Conservation (phyloP, 2,888 invertebrate genomes). For the Cheilosia pagana region DNA sequence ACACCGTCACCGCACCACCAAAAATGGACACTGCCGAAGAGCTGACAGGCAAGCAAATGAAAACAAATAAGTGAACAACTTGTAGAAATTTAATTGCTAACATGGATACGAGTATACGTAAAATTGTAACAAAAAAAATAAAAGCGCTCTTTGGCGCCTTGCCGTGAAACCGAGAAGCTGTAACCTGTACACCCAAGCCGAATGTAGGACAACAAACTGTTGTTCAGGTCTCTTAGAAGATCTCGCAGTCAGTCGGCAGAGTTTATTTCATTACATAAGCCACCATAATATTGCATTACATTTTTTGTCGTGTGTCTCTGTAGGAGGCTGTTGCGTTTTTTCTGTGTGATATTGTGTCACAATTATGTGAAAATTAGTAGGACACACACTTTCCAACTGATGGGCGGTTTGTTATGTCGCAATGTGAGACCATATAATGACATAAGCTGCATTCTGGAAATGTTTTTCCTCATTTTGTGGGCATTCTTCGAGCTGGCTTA, state of each 20-base stretch:
- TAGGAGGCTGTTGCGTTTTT: constrained; percentile 13
- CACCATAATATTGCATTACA: constrained; percentile 32
- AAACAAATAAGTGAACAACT: constrained; percentile 6
- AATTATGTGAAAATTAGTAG: constrained; percentile 70
- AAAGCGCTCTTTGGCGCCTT: not conserved
- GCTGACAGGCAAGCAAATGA: constrained; percentile 27
- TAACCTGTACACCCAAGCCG: constrained; percentile 21
- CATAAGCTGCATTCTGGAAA: constrained; percentile 40
- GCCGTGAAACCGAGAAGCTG: constrained; percentile 34
- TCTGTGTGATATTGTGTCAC: constrained; percentile 44
- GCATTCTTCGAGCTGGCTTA: constrained; percentile 24
- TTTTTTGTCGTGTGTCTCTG: constrained; percentile 53
- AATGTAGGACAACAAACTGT: constrained; percentile 68
- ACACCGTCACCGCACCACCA: constrained; percentile 6
- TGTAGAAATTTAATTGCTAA: constrained; percentile 54
- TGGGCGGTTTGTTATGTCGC: constrained; percentile 48
- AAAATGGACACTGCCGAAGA: not conserved
- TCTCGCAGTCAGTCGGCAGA: not conserved
- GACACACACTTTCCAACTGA: constrained; percentile 1
- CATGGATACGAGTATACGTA: constrained; percentile 15
- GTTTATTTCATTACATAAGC: constrained; percentile 56
- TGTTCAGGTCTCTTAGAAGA: constrained; percentile 47
- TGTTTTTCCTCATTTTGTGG: constrained; percentile 28
- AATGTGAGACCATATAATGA: constrained; percentile 52
- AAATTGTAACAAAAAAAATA: constrained; percentile 3